Evolutionary conservation across 1,140 invertebrate species (phyloP).

Genomic region (Zaprionus taronus): DNA sequence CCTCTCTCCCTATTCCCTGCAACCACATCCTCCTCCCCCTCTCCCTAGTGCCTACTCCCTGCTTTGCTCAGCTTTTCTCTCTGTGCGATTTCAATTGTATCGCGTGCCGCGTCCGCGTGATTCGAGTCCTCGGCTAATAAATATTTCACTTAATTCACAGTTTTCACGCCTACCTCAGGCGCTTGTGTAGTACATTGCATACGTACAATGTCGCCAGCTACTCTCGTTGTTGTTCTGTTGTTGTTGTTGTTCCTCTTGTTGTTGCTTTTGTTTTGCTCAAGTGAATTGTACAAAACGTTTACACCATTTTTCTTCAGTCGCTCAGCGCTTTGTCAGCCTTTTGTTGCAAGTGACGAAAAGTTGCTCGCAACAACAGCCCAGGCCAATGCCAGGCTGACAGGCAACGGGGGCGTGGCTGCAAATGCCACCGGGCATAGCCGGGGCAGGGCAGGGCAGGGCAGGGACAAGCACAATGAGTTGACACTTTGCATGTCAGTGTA

Average conservation of each 20-base stretch:
- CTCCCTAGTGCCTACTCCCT: neutral
- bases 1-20: neutral
- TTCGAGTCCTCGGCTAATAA: conserved; percentile 73
- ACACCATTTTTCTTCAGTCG: conserved; percentile 67
- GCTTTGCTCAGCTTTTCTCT: conserved; percentile 1
- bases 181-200: neutral
- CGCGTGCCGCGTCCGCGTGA: conserved; percentile 73
- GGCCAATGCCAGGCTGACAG: neutral
- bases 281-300: conserved; percentile 81
- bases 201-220: neutral
- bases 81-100: conserved; percentile 69
- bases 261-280: conserved; percentile 21
- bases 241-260: conserved; percentile 20
- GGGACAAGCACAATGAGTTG: conserved; percentile 62
- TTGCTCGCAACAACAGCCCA: conserved; percentile 26
- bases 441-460: conserved; percentile 18
- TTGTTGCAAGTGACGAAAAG: conserved; percentile 66
- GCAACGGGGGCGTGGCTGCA: conserved; percentile 35
- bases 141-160: conserved; percentile 80
- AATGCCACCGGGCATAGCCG: conserved; percentile 44
- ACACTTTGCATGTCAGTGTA: conserved; percentile 82
- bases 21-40: neutral
- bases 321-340: conserved; percentile 61
- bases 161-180: conserved; percentile 71
- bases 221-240: conserved; percentile 7